phyloP scores from a whole-genome alignment of 2,113 vertebrate species.

The Amblyornis subalaris region DNA sequence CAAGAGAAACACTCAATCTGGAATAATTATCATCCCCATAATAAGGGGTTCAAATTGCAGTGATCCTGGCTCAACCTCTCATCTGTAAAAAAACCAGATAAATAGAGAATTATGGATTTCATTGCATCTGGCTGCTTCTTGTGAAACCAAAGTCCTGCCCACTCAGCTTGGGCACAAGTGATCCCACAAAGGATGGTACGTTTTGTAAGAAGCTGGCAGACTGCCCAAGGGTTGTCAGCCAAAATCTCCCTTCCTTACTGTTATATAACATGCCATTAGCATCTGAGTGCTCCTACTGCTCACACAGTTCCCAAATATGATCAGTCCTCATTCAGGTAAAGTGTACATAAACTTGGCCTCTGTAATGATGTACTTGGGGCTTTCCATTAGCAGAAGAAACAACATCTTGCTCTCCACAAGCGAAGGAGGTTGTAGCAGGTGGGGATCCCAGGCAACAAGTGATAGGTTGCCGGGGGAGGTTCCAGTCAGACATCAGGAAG shows the following conservation, averaged over 20 bases:
- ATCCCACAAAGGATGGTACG: not conserved
- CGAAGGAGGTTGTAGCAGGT: too few species aligned
- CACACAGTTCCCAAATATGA: not conserved
- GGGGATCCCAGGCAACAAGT: not conserved
- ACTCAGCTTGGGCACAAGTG: not conserved
- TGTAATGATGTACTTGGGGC: accelerated
- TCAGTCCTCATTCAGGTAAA: not conserved
- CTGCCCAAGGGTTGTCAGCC: not conserved
- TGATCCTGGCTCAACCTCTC: not conserved
- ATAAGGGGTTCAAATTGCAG: constrained; percentile 4
- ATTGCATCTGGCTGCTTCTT: not conserved
- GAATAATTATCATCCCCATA: not conserved
- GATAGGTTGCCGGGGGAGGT: not conserved
- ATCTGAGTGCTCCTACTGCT: not conserved
- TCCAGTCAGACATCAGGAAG: not conserved
- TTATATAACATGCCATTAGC: not conserved
- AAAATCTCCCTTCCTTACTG: not conserved
- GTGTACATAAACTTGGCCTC: not conserved
- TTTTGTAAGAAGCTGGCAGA: not conserved
- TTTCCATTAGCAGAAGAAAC: not conserved
- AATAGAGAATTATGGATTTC: not conserved
- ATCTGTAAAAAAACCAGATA: not conserved
- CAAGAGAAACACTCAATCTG: not conserved
- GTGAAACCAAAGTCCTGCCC: not conserved
- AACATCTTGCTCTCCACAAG: not conserved